Conservation (phyloP, 2,113 vertebrate genomes). For the Ailuropoda melanoleuca region DNA sequence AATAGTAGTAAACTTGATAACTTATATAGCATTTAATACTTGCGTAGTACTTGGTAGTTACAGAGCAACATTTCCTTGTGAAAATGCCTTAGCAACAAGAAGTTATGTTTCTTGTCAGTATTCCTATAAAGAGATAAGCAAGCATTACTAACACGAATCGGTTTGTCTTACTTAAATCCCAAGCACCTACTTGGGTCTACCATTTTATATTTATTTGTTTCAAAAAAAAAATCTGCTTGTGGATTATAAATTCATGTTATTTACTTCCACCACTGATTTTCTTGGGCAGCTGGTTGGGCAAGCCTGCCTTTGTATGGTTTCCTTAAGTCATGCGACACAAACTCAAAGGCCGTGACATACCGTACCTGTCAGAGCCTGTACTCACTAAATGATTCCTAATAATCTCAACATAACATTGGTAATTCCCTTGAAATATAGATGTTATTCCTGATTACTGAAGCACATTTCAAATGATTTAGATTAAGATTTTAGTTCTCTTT, state of each 20-base stretch:
- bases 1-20: background rate
- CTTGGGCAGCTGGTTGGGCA: background rate
- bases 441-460: background rate
- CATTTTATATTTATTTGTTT: constrained; percentile 40
- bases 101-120: background rate
- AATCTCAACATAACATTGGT: background rate
- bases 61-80: background rate
- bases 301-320: background rate
- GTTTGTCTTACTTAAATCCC: background rate
- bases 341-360: background rate
- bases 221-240: background rate
- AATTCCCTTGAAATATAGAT: background rate
- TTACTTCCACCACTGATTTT: background rate
- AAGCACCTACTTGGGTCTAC: background rate
- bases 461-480: background rate
- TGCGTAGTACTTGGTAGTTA: background rate
- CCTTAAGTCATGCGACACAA: background rate
- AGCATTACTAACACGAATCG: background rate
- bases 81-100: background rate
- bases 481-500: constrained; percentile 13
- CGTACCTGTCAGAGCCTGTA: background rate
- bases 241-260: background rate
- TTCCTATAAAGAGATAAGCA: background rate
- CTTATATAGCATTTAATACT: background rate
- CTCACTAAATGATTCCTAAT: background rate